Percentiles rank a stretch among this genome's conserved stretches.
These are phyloP conservation scores for Temnothorax ravouxi DNA, from an alignment of 2,888 invertebrate species.

Conservation along the genomic window DNA sequence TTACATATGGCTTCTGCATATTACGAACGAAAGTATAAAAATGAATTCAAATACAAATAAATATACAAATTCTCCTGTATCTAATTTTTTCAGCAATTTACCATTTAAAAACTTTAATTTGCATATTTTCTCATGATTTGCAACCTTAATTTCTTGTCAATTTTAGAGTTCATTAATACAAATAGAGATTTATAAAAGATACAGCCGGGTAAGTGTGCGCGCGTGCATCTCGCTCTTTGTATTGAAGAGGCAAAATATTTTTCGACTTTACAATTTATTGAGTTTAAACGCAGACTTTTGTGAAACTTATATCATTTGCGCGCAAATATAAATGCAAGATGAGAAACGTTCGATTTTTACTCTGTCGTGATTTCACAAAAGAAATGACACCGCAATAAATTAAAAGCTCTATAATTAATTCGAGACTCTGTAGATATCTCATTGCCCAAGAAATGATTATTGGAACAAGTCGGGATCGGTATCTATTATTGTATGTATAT, in stretches of 20 bases:
- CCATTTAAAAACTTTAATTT: neutral
- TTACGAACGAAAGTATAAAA: conserved; percentile 3
- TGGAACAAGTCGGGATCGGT: neutral
- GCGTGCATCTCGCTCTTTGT: neutral
- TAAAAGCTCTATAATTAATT: neutral
- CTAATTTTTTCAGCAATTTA: neutral
- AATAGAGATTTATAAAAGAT: neutral
- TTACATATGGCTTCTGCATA: neutral
- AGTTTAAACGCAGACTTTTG: neutral
- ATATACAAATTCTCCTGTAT: neutral
- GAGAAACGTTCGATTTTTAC: neutral
- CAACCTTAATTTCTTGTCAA: neutral
- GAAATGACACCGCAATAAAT: too few species aligned
- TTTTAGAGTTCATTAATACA: neutral
- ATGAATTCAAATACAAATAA: conserved; percentile 6
- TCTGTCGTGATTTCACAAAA: neutral
- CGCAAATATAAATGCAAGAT: neutral
- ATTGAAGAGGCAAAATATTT: neutral
- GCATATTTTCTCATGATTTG: too few species aligned
- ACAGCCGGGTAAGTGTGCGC: too few species aligned
- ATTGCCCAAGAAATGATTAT: neutral
- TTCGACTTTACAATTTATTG: neutral
- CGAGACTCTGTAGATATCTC: neutral
- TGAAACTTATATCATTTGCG: neutral
- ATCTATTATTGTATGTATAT: neutral